Percentiles rank a stretch among this genome's conserved stretches.
Evolutionary conservation across 2,888 invertebrate genomes (phyloP).

Genomic region (Metalampra italica): DNA sequence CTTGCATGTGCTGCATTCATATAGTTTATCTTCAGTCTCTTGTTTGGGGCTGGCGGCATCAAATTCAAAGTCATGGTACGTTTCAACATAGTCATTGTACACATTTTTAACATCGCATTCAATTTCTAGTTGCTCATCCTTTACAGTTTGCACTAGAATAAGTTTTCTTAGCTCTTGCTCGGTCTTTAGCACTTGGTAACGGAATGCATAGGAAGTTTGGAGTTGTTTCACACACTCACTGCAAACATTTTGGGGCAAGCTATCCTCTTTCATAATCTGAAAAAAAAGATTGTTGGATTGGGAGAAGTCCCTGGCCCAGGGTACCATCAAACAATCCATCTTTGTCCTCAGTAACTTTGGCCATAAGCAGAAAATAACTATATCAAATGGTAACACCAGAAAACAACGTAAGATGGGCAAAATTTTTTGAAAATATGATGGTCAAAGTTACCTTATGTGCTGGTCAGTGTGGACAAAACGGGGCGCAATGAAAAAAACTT

Average conservation of each 20-base stretch:
- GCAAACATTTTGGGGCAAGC: slow-evolving; percentile 80
- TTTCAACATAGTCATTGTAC: slow-evolving; percentile 17
- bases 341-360: no score
- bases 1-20: slow-evolving; percentile 59
- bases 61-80: slow-evolving; percentile 18
- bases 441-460: no score
- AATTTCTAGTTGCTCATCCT: slow-evolving; percentile 25
- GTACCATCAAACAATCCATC: no score
- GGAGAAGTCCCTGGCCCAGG: no score
- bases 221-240: slow-evolving; percentile 70
- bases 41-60: slow-evolving; percentile 21
- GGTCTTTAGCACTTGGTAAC: slow-evolving; percentile 43
- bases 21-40: slow-evolving; percentile 27
- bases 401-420: no score
- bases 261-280: slow-evolving; percentile 70
- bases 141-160: slow-evolving; percentile 18
- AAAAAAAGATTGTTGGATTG: slow-evolving; percentile 12
- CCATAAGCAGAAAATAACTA: no score
- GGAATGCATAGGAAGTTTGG: slow-evolving; percentile 63
- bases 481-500: no score
- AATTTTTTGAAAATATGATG: no score
- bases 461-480: no score
- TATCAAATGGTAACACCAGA: no score
- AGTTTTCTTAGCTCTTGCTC: slow-evolving; percentile 50
- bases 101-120: slow-evolving; percentile 37